These are phyloP conservation scores for Aegotheles bennettii DNA, from an alignment of 2,113 vertebrate species.

Conservation along the genomic window DNA sequence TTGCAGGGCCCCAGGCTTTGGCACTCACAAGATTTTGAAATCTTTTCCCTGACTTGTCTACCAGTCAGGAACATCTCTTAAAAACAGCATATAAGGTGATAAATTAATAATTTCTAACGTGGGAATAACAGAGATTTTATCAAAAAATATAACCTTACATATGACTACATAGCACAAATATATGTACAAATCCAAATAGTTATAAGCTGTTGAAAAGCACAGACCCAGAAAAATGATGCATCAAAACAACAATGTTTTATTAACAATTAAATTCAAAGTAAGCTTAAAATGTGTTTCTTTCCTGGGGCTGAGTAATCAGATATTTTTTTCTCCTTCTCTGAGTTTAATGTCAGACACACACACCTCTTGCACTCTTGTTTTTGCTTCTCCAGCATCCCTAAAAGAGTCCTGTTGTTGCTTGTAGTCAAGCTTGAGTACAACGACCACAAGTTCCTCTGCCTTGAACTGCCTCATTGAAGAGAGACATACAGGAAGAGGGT, in stretches of 20 bases:
- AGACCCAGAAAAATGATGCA: not conserved
- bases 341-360: not conserved
- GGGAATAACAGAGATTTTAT: not conserved
- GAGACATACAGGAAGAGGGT: accelerated
- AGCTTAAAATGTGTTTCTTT: not conserved
- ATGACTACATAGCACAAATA: not conserved
- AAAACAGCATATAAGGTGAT: not conserved
- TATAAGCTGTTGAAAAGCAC: not conserved
- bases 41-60: not conserved
- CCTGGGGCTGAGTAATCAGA: not conserved
- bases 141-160: not conserved
- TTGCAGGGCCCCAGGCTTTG: not conserved
- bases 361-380: not conserved
- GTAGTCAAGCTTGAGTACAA: not conserved
- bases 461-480: not conserved
- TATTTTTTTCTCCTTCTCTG: not conserved
- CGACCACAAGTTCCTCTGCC: not conserved
- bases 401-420: not conserved
- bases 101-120: not conserved
- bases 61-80: not conserved
- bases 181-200: not conserved
- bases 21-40: not conserved
- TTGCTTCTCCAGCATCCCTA: not conserved
- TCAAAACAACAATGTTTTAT: not conserved
- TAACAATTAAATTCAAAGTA: not conserved